Conservation (phyloP, 2,797 vertebrate species). For the Podarcis siculus region DNA sequence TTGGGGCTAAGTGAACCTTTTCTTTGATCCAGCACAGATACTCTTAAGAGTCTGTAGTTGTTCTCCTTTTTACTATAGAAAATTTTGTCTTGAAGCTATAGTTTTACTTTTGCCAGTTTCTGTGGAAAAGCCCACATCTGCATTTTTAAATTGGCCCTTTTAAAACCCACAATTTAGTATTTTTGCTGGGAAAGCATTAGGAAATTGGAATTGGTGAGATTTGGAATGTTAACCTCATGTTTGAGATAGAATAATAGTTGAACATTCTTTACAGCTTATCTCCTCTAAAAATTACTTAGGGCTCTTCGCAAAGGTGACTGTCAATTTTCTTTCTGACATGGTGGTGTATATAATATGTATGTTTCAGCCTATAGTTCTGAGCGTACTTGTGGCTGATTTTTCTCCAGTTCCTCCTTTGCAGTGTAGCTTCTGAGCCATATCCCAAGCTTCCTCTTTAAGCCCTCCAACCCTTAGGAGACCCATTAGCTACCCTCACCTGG, state of each 20-base stretch:
- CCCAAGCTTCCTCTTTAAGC: background rate
- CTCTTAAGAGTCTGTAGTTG: background rate
- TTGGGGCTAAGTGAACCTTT: background rate
- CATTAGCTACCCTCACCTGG: too few species aligned
- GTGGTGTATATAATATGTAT: background rate
- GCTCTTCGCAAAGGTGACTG: conserved; percentile 39
- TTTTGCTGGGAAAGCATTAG: conserved; percentile 53
- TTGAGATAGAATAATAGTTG: conserved; percentile 32
- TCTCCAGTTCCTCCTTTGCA: background rate
- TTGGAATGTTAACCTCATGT: conserved; percentile 41
- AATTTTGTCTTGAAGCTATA: background rate
- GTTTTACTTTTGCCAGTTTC: conserved; percentile 39
- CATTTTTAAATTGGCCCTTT: conserved; percentile 49
- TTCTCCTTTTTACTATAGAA: conserved; percentile 3
- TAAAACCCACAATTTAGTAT: conserved; percentile 34
- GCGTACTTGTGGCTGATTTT: background rate
- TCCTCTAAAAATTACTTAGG: conserved; percentile 37
- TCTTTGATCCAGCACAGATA: background rate
- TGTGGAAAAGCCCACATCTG: conserved; percentile 31
- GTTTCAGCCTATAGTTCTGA: background rate
- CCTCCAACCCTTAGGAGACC: background rate
- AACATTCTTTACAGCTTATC: conserved; percentile 33
- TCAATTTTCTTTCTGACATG: conserved; percentile 46
- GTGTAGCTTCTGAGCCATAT: too few species aligned
- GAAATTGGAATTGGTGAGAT: conserved; percentile 51